Evolutionary conservation across 2,888 invertebrate genomes (phyloP).

Genomic region (Spisula solida): DNA sequence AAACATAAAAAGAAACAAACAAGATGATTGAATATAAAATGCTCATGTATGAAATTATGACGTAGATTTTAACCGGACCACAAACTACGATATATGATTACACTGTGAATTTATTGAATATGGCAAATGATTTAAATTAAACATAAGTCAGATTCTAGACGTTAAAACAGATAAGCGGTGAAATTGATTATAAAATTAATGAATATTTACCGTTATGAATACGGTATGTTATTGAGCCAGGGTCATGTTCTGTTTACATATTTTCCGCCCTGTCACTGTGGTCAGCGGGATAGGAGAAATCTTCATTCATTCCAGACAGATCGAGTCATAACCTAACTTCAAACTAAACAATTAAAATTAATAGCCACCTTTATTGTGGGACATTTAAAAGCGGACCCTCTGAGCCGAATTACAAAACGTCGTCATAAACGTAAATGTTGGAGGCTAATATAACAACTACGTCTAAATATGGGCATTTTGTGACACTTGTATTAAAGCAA

Average conservation of each 20-base stretch:
- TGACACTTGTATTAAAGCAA: slow-evolving; percentile 55
- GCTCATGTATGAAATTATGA: background rate
- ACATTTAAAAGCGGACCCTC: slow-evolving; percentile 50
- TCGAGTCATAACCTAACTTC: slow-evolving; percentile 52
- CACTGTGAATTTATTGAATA: background rate
- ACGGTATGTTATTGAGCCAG: background rate
- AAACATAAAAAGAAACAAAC: no score
- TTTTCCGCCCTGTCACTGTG: slow-evolving; percentile 42
- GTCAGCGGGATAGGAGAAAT: slow-evolving; percentile 17
- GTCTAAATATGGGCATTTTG: slow-evolving; percentile 37
- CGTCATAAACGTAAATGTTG: slow-evolving; percentile 51
- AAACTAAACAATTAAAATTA: slow-evolving; percentile 60
- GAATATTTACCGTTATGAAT: slow-evolving; percentile 9
- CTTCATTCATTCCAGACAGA: slow-evolving; percentile 43
- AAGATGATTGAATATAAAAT: background rate
- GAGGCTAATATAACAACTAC: slow-evolving; percentile 46
- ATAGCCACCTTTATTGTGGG: slow-evolving; percentile 56
- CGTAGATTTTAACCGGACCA: background rate
- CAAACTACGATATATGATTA: background rate
- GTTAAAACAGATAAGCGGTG: background rate
- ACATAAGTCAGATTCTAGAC: background rate
- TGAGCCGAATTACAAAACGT: slow-evolving; percentile 47
- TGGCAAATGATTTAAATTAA: background rate
- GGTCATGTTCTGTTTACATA: slow-evolving; percentile 28
- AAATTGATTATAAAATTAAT: slow-evolving; percentile 11